A percentile compares a stretch with the other conserved stretches of the same genome.
Conservation (phyloP, 2,888 invertebrate species). For the Cephus pulcher region DNA sequence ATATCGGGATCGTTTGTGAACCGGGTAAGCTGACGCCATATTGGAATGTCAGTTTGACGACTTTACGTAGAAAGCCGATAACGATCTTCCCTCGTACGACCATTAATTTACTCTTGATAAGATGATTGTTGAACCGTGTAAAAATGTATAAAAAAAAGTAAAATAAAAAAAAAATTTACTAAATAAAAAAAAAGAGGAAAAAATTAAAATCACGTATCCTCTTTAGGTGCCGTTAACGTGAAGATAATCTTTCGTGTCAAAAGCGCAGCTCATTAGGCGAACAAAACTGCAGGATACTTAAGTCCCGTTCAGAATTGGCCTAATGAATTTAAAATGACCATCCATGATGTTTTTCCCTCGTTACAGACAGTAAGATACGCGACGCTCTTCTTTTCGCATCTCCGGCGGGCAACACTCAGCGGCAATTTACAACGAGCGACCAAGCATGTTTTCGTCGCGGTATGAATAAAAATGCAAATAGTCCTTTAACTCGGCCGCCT, state of each 20-base stretch:
- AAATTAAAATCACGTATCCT: background rate
- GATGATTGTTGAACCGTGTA: background rate
- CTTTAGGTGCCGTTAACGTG: background rate
- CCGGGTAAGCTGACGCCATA: background rate
- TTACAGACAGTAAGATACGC: background rate
- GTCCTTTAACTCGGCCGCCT: conserved; percentile 17
- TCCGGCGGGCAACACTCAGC: conserved; percentile 5
- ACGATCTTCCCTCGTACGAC: background rate
- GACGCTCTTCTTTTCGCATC: background rate
- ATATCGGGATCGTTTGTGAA: background rate
- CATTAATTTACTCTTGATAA: background rate
- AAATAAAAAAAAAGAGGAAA: conserved; percentile 3
- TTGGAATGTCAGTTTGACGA: background rate
- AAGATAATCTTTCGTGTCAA: background rate
- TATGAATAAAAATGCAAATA: conserved; percentile 47
- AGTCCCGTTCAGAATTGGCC: conserved; percentile 41
- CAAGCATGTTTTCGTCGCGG: background rate
- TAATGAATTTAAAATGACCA: conserved; percentile 60
- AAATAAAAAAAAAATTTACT: background rate
- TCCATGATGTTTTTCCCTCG: conserved; percentile 32
- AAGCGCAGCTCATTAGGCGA: background rate
- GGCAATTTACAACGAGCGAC: conserved; percentile 6
- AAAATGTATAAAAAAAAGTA: background rate
- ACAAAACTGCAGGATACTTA: conserved; percentile 13
- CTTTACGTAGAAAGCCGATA: background rate